Conservation (phyloP, 2,888 invertebrate genomes). For the Cantharis rufa region DNA sequence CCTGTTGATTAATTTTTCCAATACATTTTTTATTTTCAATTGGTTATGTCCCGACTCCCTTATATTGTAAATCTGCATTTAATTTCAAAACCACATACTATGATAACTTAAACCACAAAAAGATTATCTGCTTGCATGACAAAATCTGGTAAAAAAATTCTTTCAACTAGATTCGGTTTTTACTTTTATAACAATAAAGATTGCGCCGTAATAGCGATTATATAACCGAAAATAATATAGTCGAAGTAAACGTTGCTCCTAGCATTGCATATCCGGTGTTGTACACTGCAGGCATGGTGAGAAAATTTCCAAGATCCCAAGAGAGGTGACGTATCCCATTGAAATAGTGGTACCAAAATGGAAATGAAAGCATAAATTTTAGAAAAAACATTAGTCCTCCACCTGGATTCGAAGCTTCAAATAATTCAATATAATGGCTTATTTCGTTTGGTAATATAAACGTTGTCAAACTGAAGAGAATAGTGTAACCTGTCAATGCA, state of each 20-base stretch:
- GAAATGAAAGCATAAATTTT: constrained; percentile 78
- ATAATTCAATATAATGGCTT: constrained; percentile 63
- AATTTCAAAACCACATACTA: neutral
- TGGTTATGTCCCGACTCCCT: neutral
- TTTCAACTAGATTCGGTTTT: neutral
- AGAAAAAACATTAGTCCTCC: neutral
- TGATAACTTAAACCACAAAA: neutral
- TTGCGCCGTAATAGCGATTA: neutral
- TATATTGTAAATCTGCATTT: neutral
- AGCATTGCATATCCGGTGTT: constrained; percentile 67
- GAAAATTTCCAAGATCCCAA: constrained; percentile 78
- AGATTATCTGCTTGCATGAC: neutral
- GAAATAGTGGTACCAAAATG: constrained; percentile 80
- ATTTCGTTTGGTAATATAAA: constrained; percentile 65
- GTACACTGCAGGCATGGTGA: constrained; percentile 77
- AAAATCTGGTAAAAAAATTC: neutral
- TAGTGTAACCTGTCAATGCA: constrained; percentile 61
- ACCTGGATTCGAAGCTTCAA: constrained; percentile 47
- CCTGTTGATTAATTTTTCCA: no score
- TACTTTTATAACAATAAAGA: neutral
- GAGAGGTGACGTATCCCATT: constrained; percentile 91
- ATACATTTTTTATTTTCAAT: neutral
- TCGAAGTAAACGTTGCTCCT: constrained; percentile 4
- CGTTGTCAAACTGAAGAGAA: constrained; percentile 64
- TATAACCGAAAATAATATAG: neutral